Evolutionary conservation across 2,888 invertebrate species (phyloP).

Genomic region (Tenodera sinensis): DNA sequence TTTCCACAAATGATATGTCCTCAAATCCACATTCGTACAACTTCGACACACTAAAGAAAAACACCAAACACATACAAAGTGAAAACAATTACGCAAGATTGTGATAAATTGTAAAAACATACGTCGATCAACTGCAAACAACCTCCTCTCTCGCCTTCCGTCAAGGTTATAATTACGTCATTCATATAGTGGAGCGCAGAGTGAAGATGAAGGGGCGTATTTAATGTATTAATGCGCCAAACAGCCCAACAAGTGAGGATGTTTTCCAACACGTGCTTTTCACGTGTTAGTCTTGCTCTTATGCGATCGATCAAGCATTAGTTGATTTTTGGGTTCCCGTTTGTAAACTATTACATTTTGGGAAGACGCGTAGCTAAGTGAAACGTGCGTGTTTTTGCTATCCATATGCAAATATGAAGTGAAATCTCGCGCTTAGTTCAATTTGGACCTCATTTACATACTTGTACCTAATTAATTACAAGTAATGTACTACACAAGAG

Average conservation of each 20-base stretch:
- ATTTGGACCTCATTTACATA: no score
- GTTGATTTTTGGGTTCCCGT: no score
- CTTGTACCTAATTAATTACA: no score
- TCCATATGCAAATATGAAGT: no score
- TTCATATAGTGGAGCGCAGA: neutral
- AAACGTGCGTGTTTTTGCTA: no score
- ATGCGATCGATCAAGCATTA: no score
- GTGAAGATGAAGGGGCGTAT: neutral
- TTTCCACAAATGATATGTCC: neutral
- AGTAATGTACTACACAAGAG: no score
- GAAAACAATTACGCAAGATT: neutral
- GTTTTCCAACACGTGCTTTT: conserved; percentile 1
- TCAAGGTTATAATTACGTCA: conserved; percentile 30
- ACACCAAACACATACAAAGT: neutral
- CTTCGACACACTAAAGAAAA: neutral
- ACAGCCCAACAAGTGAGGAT: neutral
- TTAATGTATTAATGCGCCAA: conserved; percentile 4
- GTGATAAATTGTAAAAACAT: neutral
- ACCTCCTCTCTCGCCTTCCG: conserved; percentile 16
- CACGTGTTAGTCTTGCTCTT: neutral
- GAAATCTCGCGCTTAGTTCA: no score
- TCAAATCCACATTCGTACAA: neutral
- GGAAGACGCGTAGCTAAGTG: no score
- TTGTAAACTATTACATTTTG: no score
- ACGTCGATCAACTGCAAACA: neutral